Evolutionary conservation across 1,140 invertebrate genomes (phyloP).

Genomic region (Calycopis cecrops): DNA sequence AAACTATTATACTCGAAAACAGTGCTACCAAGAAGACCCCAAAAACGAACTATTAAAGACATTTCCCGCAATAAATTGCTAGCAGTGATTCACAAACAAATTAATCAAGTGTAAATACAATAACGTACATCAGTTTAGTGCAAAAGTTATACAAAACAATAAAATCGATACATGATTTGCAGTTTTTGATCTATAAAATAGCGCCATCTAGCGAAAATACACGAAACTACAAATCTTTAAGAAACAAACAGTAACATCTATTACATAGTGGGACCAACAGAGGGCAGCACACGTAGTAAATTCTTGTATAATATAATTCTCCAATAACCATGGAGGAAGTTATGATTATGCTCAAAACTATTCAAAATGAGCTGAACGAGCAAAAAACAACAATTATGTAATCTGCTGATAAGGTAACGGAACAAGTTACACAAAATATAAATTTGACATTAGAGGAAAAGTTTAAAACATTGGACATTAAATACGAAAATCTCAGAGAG

Average conservation of each 20-base stretch:
- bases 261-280: constrained; percentile 3
- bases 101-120: neutral
- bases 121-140: neutral
- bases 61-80: neutral
- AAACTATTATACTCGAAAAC: neutral
- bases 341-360: constrained; percentile 20
- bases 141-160: constrained; percentile 8
- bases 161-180: constrained; percentile 3
- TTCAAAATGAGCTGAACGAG: constrained; percentile 20
- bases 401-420: constrained; percentile 17
- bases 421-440: constrained; percentile 20
- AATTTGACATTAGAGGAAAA: constrained; percentile 16
- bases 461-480: too few species aligned
- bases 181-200: constrained; percentile 6
- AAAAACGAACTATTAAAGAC: constrained; percentile 4
- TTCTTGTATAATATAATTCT: constrained; percentile 11
- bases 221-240: neutral
- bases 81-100: neutral
- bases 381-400: constrained; percentile 21
- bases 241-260: neutral
- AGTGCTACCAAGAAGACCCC: neutral
- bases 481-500: too few species aligned
- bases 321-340: too few species aligned
- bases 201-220: constrained; percentile 5
- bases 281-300: constrained; percentile 12